Base-by-base conservation (phyloP, 2,888 invertebrate genomes). In the Drosophila mayaguana region DNA sequence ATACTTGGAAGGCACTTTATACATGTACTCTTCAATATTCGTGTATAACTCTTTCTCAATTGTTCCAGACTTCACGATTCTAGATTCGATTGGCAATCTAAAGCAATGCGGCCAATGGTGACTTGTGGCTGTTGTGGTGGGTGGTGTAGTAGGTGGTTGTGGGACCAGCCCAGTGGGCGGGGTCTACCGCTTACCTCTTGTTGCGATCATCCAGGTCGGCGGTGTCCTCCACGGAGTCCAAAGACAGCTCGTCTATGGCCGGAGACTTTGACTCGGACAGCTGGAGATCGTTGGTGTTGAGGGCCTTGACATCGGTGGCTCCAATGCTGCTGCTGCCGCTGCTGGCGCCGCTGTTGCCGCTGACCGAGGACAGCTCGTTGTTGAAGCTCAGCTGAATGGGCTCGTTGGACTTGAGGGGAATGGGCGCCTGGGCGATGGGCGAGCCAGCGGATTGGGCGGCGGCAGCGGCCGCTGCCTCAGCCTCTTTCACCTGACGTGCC, bases 201-300 rank as follows among this genome's bases (percentile, higher is more conserved):
- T 97, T 96, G 90, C 97, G 95, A 93, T 96, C 96, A 92, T 96
- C 96, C 91, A 96, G 96, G 89, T 95, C 95, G 87, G 93, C 96
- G 77, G 95, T 95, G 88, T 93, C 94, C 83, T 96, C 96, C 63
- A 94, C 94, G 87, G 96, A 96, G 79, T 96, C 95, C 81, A 96
- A 93, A 5, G 95, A 94, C 89, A 96, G 95, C 90, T 96, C 95
- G 88, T 95, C 96, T 79, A 96, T 95, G 86, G 94, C 94, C 70
- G 95, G 95, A 59, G 94, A 93, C 87, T 94, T 95, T 83, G 94
- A 95, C 85, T 95, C 95, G 56, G 95, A 95, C 28, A 95, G 94
- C 55, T 94, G 92, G 78, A 92, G 83, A 73, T 93, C 92, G 62
- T 90, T 91, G 67, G 55, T 76, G 68, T 50, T 84, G 20, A 86